Base-by-base conservation (phyloP, 2,113 vertebrate species). In the Perca fluviatilis region DNA sequence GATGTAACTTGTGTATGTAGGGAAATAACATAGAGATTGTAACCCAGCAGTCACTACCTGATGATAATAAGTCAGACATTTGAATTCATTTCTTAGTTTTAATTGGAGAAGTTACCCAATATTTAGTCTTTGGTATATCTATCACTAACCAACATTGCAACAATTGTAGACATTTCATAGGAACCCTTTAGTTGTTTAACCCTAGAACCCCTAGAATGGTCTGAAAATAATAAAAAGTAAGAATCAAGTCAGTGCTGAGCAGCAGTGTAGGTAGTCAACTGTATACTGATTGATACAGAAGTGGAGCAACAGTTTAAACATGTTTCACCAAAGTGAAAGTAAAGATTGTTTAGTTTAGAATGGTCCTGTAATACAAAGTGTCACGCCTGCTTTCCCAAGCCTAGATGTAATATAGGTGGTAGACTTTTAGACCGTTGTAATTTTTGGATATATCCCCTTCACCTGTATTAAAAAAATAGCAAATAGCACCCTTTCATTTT, bases 31-130 rank as follows among this genome's bases (percentile, higher is more conserved):
- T 1, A 30, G 13, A 77, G 60, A 43, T 79, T 73, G 63, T 56
- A 76, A 65, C 40, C 75, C 68, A 79, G 27, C 74, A 77, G 82
- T 84, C 74, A 72, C 56, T 69, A 61, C 68, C 65, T 74, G 78
- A 57, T 74, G 78, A 57, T 73, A 2, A 74, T n/a, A 36, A 43
- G 23, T 72, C 79, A 83, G 65, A 30, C 4, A 1, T 40, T 74
- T 4, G 9, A 6, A 65, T 53, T 62, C 1, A 33, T 75, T 68
- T 73, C 27, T 74, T 25, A 46, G 13, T 73, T 86, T 63, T 12
- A 63, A 68, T 69, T 14, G 5, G 49, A 85, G 50, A 77, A 1
- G 47, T 68, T 77, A 74, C 50, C 16, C n/a, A 21, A 46, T 70
- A 23, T 67, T 51, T 49, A 50, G 6, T 71, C 23, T 79, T 76